A percentile compares a stretch with the other conserved stretches of the same genome.
Evolutionary conservation across 2,113 vertebrate species (phyloP).

Genomic region (Sinocyclocheilus grahami): DNA sequence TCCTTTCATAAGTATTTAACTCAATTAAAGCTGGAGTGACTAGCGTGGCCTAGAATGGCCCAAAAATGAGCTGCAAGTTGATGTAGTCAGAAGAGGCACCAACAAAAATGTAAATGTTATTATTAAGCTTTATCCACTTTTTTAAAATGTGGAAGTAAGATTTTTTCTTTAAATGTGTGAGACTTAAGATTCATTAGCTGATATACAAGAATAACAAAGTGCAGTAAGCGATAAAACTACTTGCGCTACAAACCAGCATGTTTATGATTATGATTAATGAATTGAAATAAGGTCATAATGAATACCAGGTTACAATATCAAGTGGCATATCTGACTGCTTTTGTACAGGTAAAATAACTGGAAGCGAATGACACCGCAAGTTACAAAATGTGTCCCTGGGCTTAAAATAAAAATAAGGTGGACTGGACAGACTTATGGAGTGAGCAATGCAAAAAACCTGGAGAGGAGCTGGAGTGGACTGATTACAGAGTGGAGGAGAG

Average conservation of each 20-base stretch:
- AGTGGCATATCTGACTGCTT: too few species aligned
- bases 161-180: too few species aligned
- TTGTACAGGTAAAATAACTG: too few species aligned
- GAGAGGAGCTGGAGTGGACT: not conserved
- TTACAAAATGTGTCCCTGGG: not conserved
- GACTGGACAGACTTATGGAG: not conserved
- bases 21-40: constrained; percentile 13
- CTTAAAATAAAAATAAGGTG: not conserved
- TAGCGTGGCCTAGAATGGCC: not conserved
- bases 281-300: too few species aligned
- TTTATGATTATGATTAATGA: too few species aligned
- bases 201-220: too few species aligned
- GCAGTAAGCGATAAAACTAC: too few species aligned
- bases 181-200: too few species aligned
- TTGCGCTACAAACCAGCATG: too few species aligned
- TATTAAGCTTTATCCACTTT: not conserved
- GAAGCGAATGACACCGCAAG: not conserved
- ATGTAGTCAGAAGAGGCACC: not conserved
- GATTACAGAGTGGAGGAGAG: not conserved
- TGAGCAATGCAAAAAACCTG: not conserved
- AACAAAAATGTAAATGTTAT: not conserved
- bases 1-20: constrained; percentile 10
- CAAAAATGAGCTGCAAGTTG: not conserved
- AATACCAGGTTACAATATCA: too few species aligned
- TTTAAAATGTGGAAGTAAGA: not conserved